Percentiles rank a stretch among this genome's conserved stretches.
These are phyloP conservation scores for Alectoris magna DNA, from an alignment of 2,797 vertebrate genomes.

Conservation along the genomic window DNA sequence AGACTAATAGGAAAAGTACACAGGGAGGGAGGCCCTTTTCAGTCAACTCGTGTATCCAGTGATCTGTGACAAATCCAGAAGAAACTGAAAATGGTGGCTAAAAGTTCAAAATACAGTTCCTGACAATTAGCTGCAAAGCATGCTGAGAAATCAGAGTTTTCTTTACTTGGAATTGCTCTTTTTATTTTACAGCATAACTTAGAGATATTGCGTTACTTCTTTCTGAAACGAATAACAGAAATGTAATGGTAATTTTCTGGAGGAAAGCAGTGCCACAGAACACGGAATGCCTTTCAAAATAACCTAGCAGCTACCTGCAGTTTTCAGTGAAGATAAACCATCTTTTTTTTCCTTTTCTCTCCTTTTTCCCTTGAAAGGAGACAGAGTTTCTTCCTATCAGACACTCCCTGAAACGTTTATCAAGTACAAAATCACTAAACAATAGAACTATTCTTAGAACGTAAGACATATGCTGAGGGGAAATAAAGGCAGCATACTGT, in stretches of 20 bases:
- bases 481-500: background rate
- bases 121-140: background rate
- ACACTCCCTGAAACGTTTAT: background rate
- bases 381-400: background rate
- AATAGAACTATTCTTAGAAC: background rate
- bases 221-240: background rate
- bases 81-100: background rate
- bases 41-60: background rate
- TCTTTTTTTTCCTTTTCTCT: background rate
- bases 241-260: accelerated
- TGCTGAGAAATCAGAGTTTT: accelerated
- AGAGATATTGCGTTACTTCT: background rate
- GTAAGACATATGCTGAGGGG: background rate
- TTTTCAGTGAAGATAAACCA: background rate
- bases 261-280: background rate
- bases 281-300: background rate
- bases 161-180: background rate
- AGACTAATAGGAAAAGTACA: background rate
- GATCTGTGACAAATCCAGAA: background rate
- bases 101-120: background rate
- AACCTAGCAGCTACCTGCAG: background rate
- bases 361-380: background rate
- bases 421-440: background rate
- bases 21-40: background rate
- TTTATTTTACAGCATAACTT: background rate